Evolutionary conservation across 2,113 vertebrate species (phyloP).

Genomic region (Tringa solitaria): DNA sequence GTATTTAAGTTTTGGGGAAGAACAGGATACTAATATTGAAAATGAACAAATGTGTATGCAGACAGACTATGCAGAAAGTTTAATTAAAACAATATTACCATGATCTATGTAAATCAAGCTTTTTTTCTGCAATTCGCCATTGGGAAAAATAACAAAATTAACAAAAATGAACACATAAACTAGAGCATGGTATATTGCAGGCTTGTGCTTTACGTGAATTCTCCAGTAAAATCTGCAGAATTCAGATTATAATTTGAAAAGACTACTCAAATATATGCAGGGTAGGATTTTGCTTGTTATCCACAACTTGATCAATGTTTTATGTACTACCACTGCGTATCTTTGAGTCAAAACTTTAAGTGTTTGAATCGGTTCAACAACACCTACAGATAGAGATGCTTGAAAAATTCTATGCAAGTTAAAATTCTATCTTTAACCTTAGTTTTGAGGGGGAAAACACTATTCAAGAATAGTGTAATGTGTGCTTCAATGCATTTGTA

Average conservation of each 20-base stretch:
- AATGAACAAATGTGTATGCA: neutral
- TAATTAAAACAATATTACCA: neutral
- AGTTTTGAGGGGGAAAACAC: neutral
- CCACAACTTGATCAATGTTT: neutral
- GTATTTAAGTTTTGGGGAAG: neutral
- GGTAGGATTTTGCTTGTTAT: neutral
- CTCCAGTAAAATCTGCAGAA: neutral
- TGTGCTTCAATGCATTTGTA: neutral
- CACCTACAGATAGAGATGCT: neutral
- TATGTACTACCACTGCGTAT: neutral
- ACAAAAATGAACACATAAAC: neutral
- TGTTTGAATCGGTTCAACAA: neutral
- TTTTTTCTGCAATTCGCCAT: neutral
- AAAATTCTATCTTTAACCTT: neutral
- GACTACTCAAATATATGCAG: neutral
- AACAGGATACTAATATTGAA: neutral
- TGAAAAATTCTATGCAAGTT: neutral
- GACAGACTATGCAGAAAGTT: neutral
- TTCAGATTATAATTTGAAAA: neutral
- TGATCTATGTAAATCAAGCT: neutral
- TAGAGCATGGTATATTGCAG: neutral
- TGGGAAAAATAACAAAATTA: neutral
- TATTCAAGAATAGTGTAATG: neutral
- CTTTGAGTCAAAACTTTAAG: neutral
- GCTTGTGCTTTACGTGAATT: neutral